Percentiles rank a stretch among this genome's conserved stretches.
Conservation (phyloP, 2,888 invertebrate genomes). For the Platycheirus albimanus region DNA sequence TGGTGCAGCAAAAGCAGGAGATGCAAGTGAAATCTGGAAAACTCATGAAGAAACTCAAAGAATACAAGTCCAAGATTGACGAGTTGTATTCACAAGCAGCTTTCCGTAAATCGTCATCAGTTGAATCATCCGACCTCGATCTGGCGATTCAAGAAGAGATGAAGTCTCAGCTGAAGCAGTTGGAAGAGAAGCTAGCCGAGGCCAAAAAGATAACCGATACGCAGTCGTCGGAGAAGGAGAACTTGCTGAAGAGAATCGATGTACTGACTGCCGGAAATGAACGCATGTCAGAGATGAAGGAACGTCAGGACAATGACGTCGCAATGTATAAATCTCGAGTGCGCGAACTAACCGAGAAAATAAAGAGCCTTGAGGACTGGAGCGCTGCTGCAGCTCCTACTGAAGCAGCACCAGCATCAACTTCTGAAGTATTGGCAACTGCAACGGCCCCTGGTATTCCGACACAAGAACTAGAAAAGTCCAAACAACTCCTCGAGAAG, state of each 20-base stretch:
- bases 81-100: conserved; percentile 75
- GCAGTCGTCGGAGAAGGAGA: conserved; percentile 87
- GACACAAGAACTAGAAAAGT: conserved; percentile 21
- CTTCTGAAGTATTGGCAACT: neutral
- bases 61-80: conserved; percentile 89
- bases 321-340: conserved; percentile 89
- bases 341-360: conserved; percentile 87
- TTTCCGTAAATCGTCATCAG: conserved; percentile 75
- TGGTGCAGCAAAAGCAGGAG: conserved; percentile 86
- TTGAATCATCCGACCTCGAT: conserved; percentile 85
- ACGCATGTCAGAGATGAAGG: conserved; percentile 90
- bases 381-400: conserved; percentile 65
- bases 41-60: conserved; percentile 92
- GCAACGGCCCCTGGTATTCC: neutral
- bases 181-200: conserved; percentile 87
- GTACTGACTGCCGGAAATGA: conserved; percentile 90
- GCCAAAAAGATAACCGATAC: conserved; percentile 85
- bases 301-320: conserved; percentile 90
- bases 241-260: conserved; percentile 88
- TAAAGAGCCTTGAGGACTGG: conserved; percentile 85
- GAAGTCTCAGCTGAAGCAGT: conserved; percentile 86
- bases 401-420: neutral
- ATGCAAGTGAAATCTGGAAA: conserved; percentile 89
- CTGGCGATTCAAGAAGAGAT: conserved; percentile 92
- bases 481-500: conserved; percentile 52